A percentile compares a stretch with the other conserved stretches of the same genome.
phyloP scores from a whole-genome alignment of 2,797 vertebrate genomes.

The Rhabdomys pumilio region DNA sequence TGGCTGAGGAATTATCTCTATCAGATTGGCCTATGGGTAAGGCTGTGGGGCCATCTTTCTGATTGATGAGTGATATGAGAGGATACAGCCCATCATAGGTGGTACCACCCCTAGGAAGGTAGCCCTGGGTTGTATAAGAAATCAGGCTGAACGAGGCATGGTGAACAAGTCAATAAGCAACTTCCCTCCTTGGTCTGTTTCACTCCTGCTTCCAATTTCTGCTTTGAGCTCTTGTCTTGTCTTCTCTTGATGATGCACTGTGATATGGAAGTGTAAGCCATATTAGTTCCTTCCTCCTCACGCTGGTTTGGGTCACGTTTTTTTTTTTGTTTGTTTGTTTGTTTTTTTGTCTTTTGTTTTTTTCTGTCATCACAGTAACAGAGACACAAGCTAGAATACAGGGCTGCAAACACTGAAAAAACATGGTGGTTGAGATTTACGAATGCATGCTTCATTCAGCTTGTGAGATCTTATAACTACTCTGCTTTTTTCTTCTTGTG shows the following conservation, averaged over 20 bases:
- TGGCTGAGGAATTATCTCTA: background rate
- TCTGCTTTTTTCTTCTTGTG: background rate
- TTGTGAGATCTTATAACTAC: background rate
- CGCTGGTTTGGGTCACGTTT: background rate
- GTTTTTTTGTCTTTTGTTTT: too few relatives aligned
- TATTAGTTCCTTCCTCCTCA: background rate
- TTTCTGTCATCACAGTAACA: background rate
- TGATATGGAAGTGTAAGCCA: background rate
- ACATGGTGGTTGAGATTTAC: background rate
- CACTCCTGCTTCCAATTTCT: background rate
- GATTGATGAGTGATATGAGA: background rate
- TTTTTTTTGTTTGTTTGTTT: too few relatives aligned
- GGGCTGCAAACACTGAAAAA: background rate
- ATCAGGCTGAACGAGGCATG: background rate
- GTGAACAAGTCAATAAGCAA: background rate
- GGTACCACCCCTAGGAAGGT: too few relatives aligned
- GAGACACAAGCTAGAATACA: background rate
- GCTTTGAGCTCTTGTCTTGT: background rate
- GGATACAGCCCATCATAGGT: background rate
- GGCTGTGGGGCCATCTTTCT: background rate
- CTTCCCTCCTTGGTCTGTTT: background rate
- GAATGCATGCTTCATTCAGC: background rate
- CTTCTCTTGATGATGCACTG: too few relatives aligned
- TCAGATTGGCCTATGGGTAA: background rate
- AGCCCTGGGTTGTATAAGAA: background rate